Base-by-base conservation (phyloP, 1,140 invertebrate species). In the Aphaenogaster rudis region DNA sequence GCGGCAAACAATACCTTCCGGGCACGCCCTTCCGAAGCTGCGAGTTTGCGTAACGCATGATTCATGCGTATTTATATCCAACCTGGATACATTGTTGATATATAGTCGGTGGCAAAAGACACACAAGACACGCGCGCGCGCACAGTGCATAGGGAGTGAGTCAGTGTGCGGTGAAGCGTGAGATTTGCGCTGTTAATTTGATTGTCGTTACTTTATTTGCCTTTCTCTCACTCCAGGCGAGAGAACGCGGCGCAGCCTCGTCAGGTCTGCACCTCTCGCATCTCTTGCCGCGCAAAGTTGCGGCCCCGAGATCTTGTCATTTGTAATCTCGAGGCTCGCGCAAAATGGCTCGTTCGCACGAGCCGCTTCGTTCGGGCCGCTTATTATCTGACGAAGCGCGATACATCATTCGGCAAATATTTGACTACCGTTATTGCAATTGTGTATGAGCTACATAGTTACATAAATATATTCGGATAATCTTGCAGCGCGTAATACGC, bases 151-250 rank as follows among this genome's bases (percentile, higher is more conserved):
- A 45, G 28, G 9, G 42, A 2, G 13, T 61, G 69, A 76, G n/a
- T 63, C 9, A 42, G 33, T 74, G 45, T n/a, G 69, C 80, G 69
- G 42, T 39, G 80, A 8, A 74, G 80, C 80, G 80, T 84, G 54
- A 74, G 80, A 84, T 74, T 74, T 61, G 80, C n/a, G 72, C 42
- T 61, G 54, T 84, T 84, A 84, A 84, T 84, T 84, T 84, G 69
- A 84, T 84, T 76, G 80, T 84, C 69, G 69, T 76, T 76, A 61
- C 54, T 84, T 76, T 84, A 84, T 48, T 84, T 74, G 69, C 17
- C 69, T 84, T 84, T 84, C 80, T 61, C 69, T 61, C 67, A 48
- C 52, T 57, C 39, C 36, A 6, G 15, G 2, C 36, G 3, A 17
- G 76, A 64, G 76, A 36, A 64, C 28, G 63, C 48, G 21, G 17